Conservation (phyloP, 2,888 invertebrate species). For the Parthenolecanium corni region DNA sequence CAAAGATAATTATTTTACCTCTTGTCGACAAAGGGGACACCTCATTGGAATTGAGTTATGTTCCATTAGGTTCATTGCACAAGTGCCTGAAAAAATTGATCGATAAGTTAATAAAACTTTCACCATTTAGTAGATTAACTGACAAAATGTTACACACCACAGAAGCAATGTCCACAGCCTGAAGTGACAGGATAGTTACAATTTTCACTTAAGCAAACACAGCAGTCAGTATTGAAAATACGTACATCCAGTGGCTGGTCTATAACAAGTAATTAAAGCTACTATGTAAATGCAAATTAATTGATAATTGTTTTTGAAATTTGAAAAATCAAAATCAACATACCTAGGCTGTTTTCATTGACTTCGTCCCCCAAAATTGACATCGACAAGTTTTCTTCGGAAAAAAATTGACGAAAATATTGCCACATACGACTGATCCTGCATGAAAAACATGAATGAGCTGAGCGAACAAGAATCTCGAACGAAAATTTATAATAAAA, state of each 20-base stretch:
- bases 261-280: background rate
- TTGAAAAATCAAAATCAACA: background rate
- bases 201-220: constrained; percentile 18
- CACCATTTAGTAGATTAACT: background rate
- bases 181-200: constrained; percentile 14
- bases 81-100: background rate
- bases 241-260: constrained; percentile 13
- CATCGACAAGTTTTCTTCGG: background rate
- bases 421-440: background rate
- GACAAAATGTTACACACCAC: constrained; percentile 3
- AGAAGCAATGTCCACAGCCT: constrained; percentile 17
- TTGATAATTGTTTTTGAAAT: background rate
- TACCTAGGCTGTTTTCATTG: too few relatives aligned
- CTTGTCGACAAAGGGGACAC: constrained; percentile 21
- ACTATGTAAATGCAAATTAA: background rate
- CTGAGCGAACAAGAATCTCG: background rate
- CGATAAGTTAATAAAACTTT: background rate
- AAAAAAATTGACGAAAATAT: background rate
- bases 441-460: background rate
- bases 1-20: background rate
- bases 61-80: constrained; percentile 21
- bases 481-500: background rate
- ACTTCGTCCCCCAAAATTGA: background rate
- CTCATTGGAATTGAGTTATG: constrained; percentile 18
- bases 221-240: constrained; percentile 20